phyloP scores from a whole-genome alignment of 2,797 vertebrate species.

The Harpagifer antarcticus region DNA sequence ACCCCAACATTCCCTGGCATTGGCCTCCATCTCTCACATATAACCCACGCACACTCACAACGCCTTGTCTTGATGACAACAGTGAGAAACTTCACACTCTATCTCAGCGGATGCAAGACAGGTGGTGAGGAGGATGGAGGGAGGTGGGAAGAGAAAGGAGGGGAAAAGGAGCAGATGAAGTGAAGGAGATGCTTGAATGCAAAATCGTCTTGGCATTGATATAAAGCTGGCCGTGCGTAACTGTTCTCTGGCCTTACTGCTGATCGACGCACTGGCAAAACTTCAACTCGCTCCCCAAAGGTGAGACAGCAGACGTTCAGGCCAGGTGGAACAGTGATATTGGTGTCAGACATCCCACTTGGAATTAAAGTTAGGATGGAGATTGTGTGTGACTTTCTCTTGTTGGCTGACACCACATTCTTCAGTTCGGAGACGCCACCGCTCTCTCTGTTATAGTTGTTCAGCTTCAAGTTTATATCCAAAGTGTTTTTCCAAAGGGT shows the following conservation, averaged over 20 bases:
- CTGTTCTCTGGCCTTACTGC: conserved; percentile 60
- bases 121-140: conserved; percentile 68
- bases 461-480: not conserved
- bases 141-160: conserved; percentile 55
- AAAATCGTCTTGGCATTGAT: conserved; percentile 59
- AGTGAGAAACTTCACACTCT: conserved; percentile 72
- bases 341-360: conserved; percentile 61
- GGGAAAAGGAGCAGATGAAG: conserved; percentile 27
- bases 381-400: conserved; percentile 27
- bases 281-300: conserved; percentile 63
- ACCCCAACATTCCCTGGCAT: conserved; percentile 55
- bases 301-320: conserved; percentile 62
- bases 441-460: conserved; percentile 6
- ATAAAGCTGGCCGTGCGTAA: conserved; percentile 58
- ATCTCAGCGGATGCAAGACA: conserved; percentile 60
- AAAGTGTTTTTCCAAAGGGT: not conserved
- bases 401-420: conserved; percentile 6
- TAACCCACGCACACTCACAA: conserved; percentile 24
- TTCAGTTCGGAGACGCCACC: not conserved
- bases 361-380: conserved; percentile 41
- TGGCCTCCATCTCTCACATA: conserved; percentile 1
- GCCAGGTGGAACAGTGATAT: conserved; percentile 71
- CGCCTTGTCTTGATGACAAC: conserved; percentile 64
- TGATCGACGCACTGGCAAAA: conserved; percentile 54
- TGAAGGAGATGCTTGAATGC: conserved; percentile 58